phyloP scores from a whole-genome alignment of 1,140 invertebrate genomes.

The Aphaenogaster ashmeadi region DNA sequence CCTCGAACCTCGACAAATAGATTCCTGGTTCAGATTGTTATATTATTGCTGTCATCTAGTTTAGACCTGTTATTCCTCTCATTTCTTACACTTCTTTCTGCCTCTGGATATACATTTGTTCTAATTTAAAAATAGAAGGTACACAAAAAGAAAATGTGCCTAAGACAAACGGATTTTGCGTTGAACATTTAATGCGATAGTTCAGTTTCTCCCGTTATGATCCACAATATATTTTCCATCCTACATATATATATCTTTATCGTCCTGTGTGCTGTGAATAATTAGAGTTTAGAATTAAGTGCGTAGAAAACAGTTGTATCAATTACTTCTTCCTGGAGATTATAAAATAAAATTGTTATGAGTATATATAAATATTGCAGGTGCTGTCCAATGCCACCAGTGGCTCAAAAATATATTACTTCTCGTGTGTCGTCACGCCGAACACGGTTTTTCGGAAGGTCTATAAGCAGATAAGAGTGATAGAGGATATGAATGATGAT shows the following conservation, averaged over 20 bases:
- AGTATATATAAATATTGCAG: constrained; percentile 22
- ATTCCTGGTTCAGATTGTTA: background rate
- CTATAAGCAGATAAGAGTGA: constrained; percentile 72
- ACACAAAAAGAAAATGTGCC: background rate
- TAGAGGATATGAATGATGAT: constrained; percentile 78
- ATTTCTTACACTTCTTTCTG: background rate
- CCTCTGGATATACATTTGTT: background rate
- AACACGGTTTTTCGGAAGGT: constrained; percentile 77
- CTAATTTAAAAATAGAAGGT: background rate
- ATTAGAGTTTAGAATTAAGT: background rate
- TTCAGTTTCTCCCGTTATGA: background rate
- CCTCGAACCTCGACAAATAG: background rate
- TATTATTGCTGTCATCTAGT: background rate
- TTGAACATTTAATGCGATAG: background rate
- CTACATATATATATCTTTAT: background rate
- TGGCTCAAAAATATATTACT: constrained; percentile 66
- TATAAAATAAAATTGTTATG: background rate
- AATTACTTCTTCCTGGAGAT: background rate
- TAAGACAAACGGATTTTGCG: background rate
- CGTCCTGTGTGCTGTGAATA: background rate
- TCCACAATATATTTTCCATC: background rate
- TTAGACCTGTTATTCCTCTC: background rate
- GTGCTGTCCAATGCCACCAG: constrained; percentile 25
- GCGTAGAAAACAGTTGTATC: background rate
- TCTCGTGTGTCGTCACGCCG: constrained; percentile 79